A percentile compares a stretch with the other conserved stretches of the same genome.
phyloP scores from a whole-genome alignment of 2,888 invertebrate species.

The Spodoptera littoralis region DNA sequence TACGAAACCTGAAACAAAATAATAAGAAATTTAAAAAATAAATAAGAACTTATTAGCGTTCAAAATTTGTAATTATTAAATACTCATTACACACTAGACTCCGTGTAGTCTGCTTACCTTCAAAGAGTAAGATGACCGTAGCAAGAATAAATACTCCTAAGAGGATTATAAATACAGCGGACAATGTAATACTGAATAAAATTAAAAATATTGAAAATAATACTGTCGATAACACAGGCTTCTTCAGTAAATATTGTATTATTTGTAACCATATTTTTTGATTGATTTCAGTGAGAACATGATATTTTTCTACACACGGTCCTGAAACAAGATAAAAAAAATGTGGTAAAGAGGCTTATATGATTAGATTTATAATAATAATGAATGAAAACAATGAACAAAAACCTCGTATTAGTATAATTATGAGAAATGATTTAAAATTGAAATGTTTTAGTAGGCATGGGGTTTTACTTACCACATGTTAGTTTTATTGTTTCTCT shows the following conservation, averaged over 20 bases:
- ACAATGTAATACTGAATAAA: conserved; percentile 52
- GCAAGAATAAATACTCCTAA: conserved; percentile 58
- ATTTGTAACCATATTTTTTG: conserved; percentile 24
- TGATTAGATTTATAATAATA: not conserved
- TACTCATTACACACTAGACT: too few species aligned
- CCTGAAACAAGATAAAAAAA: conserved; percentile 55
- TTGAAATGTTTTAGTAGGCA: not conserved
- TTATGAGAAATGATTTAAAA: too few species aligned
- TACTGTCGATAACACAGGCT: conserved; percentile 67
- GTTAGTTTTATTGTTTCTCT: conserved; percentile 62
- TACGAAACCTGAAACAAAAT: conserved; percentile 57
- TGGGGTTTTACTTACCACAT: conserved; percentile 62
- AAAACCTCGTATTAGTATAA: too few species aligned
- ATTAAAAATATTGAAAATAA: conserved; percentile 52
- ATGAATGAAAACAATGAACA: too few species aligned
- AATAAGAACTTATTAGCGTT: too few species aligned
- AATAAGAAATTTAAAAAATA: not conserved
- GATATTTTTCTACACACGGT: conserved; percentile 45
- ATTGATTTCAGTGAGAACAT: conserved; percentile 32
- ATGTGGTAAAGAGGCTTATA: not conserved
- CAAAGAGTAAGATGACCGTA: conserved; percentile 64
- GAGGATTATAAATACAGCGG: conserved; percentile 57
- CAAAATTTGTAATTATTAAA: too few species aligned
- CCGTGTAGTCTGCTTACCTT: conserved; percentile 64
- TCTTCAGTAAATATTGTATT: conserved; percentile 48